Evolutionary conservation across 2,113 vertebrate species (phyloP).

Genomic region (Rhinopithecus roxellana): DNA sequence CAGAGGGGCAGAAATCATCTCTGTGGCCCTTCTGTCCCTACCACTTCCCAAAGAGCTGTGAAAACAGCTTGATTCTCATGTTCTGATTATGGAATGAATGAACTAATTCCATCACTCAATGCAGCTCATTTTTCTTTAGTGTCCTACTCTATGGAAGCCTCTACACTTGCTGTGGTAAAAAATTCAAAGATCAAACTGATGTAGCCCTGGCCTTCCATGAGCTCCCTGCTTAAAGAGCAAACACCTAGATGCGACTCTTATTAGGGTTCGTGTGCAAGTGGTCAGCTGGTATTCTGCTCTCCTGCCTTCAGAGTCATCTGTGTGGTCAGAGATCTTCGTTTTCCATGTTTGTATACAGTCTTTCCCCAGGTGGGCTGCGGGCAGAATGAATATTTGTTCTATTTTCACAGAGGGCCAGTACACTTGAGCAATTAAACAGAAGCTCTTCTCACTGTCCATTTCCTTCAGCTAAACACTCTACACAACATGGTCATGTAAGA

Average conservation of each 20-base stretch:
- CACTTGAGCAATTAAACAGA: constrained; percentile 91
- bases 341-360: neutral
- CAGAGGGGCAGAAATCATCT: neutral
- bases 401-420: constrained; percentile 85
- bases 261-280: neutral
- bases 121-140: neutral
- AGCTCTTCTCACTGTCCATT: constrained; percentile 30
- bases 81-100: neutral
- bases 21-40: neutral
- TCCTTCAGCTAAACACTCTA: neutral
- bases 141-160: neutral
- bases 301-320: neutral
- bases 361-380: neutral
- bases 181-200: neutral
- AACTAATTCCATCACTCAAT: neutral
- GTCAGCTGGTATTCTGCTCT: neutral
- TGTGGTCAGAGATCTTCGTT: neutral
- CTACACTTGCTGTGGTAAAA: neutral
- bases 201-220: neutral
- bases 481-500: neutral
- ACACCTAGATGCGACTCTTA: neutral
- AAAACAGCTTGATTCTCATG: neutral
- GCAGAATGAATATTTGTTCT: neutral
- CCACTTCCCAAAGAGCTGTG: neutral
- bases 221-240: neutral